Percentiles rank a stretch among this genome's conserved stretches.
phyloP scores from a whole-genome alignment of 1,140 invertebrate genomes.

The Tetragnatha versicolor region DNA sequence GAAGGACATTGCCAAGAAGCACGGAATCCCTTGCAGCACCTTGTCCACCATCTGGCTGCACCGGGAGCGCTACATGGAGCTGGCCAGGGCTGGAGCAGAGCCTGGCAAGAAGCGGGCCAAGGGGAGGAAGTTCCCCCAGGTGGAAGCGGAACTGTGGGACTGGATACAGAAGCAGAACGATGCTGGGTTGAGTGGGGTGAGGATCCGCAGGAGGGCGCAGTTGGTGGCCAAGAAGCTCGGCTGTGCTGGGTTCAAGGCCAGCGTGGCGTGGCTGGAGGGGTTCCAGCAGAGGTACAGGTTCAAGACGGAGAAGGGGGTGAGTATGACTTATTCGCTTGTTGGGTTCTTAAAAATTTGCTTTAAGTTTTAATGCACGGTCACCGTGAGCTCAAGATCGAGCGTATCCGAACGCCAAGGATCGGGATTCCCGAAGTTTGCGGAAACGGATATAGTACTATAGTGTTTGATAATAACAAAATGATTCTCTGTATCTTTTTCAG shows the following conservation, averaged over 20 bases:
- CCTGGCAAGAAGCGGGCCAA: not conserved
- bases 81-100: not conserved
- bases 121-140: not conserved
- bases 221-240: slow-evolving; percentile 58
- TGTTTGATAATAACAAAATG: too few relatives aligned
- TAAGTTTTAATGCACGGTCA: too few relatives aligned
- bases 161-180: not conserved
- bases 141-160: not conserved
- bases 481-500: too few relatives aligned
- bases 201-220: slow-evolving; percentile 56
- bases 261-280: slow-evolving; percentile 58
- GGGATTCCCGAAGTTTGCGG: too few relatives aligned
- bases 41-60: not conserved
- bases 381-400: too few relatives aligned
- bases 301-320: not conserved
- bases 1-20: not conserved
- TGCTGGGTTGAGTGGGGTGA: slow-evolving; percentile 41
- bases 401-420: too few relatives aligned
- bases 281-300: slow-evolving; percentile 57
- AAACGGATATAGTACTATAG: too few relatives aligned
- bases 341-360: too few relatives aligned
- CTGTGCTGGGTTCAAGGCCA: slow-evolving; percentile 57
- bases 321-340: too few relatives aligned
- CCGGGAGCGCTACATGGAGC: not conserved
- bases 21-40: not conserved